phyloP scores from a whole-genome alignment of 2,888 invertebrate genomes.

The Smittia aterrima region DNA sequence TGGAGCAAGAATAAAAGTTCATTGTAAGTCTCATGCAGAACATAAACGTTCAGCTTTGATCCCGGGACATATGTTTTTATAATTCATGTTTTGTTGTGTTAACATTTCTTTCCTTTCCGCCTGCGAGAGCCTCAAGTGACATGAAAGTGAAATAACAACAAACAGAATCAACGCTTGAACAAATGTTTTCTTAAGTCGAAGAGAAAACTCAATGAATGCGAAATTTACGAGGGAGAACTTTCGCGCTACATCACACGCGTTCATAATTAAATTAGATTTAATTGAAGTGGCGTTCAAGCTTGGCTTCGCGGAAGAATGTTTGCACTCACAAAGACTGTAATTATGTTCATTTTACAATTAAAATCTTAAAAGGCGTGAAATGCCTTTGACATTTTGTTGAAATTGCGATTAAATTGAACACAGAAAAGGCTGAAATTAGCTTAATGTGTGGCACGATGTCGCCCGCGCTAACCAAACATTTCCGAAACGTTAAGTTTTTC shows the following conservation, averaged over 20 bases:
- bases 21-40: too few relatives aligned
- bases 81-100: too few relatives aligned
- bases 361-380: background rate
- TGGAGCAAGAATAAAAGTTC: too few relatives aligned
- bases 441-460: background rate
- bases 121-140: too few relatives aligned
- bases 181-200: background rate
- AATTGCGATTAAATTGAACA: background rate
- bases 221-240: too few relatives aligned
- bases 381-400: background rate
- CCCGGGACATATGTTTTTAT: too few relatives aligned
- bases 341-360: background rate
- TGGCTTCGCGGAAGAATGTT: background rate
- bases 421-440: background rate
- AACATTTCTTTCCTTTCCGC: too few relatives aligned
- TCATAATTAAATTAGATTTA: conserved; percentile 7
- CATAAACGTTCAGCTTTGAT: too few relatives aligned
- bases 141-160: too few relatives aligned
- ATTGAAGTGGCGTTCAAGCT: background rate
- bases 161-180: background rate
- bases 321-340: background rate
- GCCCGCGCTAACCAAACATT: background rate
- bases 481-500: background rate
- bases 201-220: background rate
- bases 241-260: background rate